A percentile compares a stretch with the other conserved stretches of the same genome.
These are phyloP conservation scores for Myiozetetes cayanensis DNA, from an alignment of 2,113 vertebrate species.

Conservation along the genomic window DNA sequence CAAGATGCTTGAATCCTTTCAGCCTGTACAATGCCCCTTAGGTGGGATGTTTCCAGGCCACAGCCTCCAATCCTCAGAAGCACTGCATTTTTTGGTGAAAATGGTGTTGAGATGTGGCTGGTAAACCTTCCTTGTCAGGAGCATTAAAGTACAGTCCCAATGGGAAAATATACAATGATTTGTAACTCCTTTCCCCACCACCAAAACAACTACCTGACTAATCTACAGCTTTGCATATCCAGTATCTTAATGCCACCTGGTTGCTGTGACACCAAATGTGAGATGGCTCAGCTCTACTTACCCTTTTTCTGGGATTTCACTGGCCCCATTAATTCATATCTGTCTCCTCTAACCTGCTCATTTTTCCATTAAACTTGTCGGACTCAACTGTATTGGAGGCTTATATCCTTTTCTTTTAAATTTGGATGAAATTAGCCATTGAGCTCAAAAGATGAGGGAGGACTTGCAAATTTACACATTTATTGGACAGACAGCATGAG, in stretches of 20 bases:
- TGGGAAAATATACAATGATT: background rate
- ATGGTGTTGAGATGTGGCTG: background rate
- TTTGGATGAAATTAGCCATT: background rate
- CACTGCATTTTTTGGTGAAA: background rate
- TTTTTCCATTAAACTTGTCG: background rate
- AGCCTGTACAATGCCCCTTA: rapidly evolving
- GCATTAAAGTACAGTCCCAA: rapidly evolving
- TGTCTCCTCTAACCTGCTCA: background rate
- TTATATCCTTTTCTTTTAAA: background rate
- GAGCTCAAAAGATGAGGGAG: background rate
- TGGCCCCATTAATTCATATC: background rate
- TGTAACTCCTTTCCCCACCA: background rate
- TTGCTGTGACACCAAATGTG: background rate
- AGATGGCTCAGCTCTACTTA: background rate
- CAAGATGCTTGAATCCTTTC: background rate
- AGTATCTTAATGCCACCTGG: background rate
- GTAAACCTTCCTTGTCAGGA: background rate
- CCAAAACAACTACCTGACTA: background rate
- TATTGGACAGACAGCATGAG: background rate
- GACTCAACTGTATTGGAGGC: background rate
- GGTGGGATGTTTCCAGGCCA: background rate
- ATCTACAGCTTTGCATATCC: background rate
- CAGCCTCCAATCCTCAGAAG: background rate
- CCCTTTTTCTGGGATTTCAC: background rate
- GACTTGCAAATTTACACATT: background rate